Evolutionary conservation across 1,140 invertebrate species (phyloP).

Genomic region (Halyomorpha halys): DNA sequence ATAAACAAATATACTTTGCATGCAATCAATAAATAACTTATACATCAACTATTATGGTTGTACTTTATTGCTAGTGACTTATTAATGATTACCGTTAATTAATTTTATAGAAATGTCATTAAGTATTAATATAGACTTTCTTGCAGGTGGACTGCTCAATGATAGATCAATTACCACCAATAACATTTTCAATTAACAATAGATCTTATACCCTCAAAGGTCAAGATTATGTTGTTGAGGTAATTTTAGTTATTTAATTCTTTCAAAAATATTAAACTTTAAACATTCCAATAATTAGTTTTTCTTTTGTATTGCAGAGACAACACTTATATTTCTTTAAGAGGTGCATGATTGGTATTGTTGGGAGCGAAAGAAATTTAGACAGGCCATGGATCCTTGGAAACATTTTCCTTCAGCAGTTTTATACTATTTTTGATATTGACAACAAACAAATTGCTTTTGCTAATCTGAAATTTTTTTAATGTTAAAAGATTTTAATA

Average conservation of each 20-base stretch:
- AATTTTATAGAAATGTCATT: no score
- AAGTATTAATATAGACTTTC: no score
- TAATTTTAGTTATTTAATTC: constrained; percentile 38
- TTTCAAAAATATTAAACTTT: background rate
- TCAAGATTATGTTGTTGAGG: constrained; percentile 75
- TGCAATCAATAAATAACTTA: no score
- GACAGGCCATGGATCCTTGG: constrained; percentile 18
- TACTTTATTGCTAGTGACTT: no score
- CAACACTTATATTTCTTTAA: background rate
- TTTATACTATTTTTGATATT: constrained; percentile 19
- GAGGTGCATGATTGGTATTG: background rate
- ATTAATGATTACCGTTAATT: no score
- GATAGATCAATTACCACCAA: constrained; percentile 64
- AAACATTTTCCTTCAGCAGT: constrained; percentile 18
- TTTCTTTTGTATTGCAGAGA: background rate
- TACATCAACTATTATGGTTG: no score
- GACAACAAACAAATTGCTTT: constrained; percentile 14
- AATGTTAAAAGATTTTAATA: no score
- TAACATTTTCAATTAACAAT: constrained; percentile 71
- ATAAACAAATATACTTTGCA: no score
- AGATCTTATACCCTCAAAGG: constrained; percentile 65
- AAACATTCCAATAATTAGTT: background rate
- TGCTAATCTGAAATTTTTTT: constrained; percentile 1
- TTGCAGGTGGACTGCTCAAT: constrained; percentile 55
- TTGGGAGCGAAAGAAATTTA: background rate